Base-by-base conservation (phyloP, 2,113 vertebrate genomes). In the Puma concolor region DNA sequence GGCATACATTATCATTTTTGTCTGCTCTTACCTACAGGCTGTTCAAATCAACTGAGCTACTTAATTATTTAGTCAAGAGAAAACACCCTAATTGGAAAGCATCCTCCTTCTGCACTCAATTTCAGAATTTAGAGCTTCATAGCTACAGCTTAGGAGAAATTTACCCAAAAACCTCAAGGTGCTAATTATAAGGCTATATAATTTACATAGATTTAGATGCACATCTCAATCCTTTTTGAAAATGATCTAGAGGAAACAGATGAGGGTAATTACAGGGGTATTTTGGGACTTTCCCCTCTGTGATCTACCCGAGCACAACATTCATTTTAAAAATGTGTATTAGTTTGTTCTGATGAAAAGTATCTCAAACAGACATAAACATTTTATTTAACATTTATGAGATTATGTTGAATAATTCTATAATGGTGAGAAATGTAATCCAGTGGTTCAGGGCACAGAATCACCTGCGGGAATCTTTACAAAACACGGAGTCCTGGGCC, bases 41-140 rank as follows among this genome's bases (percentile, higher is more conserved):
- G 63, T 96, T 97, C 69, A 95, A 97, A 94, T 87, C 91, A 97
- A 96, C 91, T 36, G 81, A 96, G 66, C 50, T 95, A 81, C 67
- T 94, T 97, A 97, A 94, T 98, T 91, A 97, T 97, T 97, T 97
- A 97, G 72, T 63, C 84, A 95, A 92, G 88, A 90, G 90, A 96
- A 97, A 96, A 85, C 81, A 95, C 14, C 60, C 88, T 97, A 96
- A 97, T 97, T 98, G 82, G 88, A 95, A 97, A 96, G 41, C 50
- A 80, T 82, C 79, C 41, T 92, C 64, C 17, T 94, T 95, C 71
- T 69, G 33, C 9, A 82, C 69, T 23, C 88, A 86, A 31, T 95
- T 95, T 93, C 60, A 96, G 92, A 94, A 95, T 89, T 83, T 72
- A 86, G 72, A 97, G 29, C 72, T 95, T 92, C 63, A 67, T 36